A percentile compares a stretch with the other conserved stretches of the same genome.
Conservation (phyloP, 2,888 invertebrate genomes). For the Nephrotoma appendiculata region DNA sequence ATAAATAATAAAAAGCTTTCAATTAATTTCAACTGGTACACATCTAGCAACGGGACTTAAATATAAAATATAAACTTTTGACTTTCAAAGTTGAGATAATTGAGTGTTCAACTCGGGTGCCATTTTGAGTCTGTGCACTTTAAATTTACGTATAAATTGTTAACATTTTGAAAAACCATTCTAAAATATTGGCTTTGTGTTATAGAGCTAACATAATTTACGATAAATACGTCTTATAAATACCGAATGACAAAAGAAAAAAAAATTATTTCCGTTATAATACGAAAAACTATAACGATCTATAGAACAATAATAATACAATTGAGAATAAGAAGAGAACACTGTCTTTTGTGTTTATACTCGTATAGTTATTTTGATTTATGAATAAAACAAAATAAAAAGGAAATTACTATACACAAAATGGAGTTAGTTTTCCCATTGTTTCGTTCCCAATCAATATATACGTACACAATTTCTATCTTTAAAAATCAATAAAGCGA, state of each 20-base stretch:
- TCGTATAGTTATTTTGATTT: background rate
- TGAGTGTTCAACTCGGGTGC: background rate
- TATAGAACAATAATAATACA: background rate
- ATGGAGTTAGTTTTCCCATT: background rate
- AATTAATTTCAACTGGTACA: background rate
- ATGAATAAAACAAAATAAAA: background rate
- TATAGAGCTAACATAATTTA: background rate
- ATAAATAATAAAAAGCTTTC: background rate
- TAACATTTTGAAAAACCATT: background rate
- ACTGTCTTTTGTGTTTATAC: background rate
- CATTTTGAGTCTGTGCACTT: background rate
- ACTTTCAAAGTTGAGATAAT: background rate
- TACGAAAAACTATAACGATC: background rate
- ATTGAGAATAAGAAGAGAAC: background rate
- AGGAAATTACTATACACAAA: background rate
- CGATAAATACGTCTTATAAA: background rate
- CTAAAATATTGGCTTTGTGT: background rate
- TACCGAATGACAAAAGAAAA: background rate
- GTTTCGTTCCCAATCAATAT: background rate
- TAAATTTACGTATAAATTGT: background rate
- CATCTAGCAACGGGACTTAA: background rate
- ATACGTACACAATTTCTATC: background rate
- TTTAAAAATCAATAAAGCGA: background rate
- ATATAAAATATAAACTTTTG: background rate
- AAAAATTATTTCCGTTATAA: background rate